Conservation (phyloP, 2,888 invertebrate species). For the Pyrocoelia pectoralis region DNA sequence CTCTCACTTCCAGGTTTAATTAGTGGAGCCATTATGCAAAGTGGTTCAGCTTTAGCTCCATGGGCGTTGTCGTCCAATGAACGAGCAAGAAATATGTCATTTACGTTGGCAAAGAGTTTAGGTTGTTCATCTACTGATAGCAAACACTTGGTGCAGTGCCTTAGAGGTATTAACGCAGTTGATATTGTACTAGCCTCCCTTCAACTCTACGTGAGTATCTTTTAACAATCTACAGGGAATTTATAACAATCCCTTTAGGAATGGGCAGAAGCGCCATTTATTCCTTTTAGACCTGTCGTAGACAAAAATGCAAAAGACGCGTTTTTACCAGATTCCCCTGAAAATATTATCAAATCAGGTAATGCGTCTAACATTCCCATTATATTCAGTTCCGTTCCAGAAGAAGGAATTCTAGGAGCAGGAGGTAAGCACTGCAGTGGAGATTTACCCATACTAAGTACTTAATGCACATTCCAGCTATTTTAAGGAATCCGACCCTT, state of each 20-base stretch:
- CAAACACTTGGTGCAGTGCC: not conserved
- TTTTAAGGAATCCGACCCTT: conserved; percentile 51
- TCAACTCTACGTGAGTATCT: not conserved
- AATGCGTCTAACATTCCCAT: conserved; percentile 68
- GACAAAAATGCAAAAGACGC: conserved; percentile 74
- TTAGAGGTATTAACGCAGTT: not conserved
- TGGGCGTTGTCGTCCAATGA: conserved; percentile 11
- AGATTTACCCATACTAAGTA: no score
- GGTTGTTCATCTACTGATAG: not conserved
- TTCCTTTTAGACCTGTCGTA: conserved; percentile 79
- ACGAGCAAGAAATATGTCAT: not conserved
- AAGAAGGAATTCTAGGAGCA: conserved; percentile 75
- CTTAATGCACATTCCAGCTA: no score
- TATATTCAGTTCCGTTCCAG: conserved; percentile 75
- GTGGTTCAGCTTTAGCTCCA: conserved; percentile 11
- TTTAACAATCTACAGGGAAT: no score
- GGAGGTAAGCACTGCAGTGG: conserved; percentile 59
- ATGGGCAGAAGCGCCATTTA: conserved; percentile 82
- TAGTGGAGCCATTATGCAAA: conserved; percentile 22
- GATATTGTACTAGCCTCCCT: not conserved
- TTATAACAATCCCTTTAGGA: conserved; percentile 62
- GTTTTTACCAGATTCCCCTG: conserved; percentile 72
- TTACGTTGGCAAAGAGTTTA: not conserved
- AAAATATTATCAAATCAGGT: conserved; percentile 61
- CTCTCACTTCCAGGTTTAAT: conserved; percentile 17